A percentile compares a stretch with the other conserved stretches of the same genome.
Evolutionary conservation across 2,797 vertebrate species (phyloP).

Genomic region (Cyprinella venusta): DNA sequence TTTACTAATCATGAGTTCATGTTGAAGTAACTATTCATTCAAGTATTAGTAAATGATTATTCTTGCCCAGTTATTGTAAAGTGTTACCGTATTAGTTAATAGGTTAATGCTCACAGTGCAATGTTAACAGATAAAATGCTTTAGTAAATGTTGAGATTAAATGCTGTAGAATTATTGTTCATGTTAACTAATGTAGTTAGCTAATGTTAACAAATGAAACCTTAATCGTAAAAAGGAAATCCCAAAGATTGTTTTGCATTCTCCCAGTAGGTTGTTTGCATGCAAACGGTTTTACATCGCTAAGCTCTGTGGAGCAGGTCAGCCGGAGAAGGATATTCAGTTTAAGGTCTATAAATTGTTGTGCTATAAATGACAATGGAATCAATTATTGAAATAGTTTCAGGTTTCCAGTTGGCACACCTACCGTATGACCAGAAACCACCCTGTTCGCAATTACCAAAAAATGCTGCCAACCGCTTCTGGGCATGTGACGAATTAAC

Average conservation of each 20-base stretch:
- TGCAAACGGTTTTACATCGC: not conserved
- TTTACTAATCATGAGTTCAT: too few relatives aligned
- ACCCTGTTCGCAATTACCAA: not conserved
- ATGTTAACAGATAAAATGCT: not conserved
- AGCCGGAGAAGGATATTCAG: not conserved
- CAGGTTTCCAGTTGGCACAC: not conserved
- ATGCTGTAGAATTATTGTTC: not conserved
- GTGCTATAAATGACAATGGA: not conserved
- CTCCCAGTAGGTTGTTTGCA: not conserved
- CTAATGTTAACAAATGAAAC: not conserved
- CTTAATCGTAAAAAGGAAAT: not conserved
- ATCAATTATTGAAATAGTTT: slow-evolving; percentile 9
- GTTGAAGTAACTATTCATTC: too few relatives aligned
- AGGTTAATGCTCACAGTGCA: not conserved
- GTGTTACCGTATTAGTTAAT: too few relatives aligned
- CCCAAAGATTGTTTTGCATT: not conserved
- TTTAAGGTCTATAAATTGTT: not conserved
- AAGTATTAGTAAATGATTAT: too few relatives aligned
- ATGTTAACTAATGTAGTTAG: not conserved
- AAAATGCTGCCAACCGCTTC: not conserved
- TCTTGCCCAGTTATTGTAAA: too few relatives aligned
- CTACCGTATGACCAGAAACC: not conserved
- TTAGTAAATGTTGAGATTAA: not conserved
- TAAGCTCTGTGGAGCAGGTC: not conserved
- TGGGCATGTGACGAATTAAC: not conserved